A percentile compares a stretch with the other conserved stretches of the same genome.
Conservation (phyloP, 2,888 invertebrate genomes). For the Sinotaia quadrata region DNA sequence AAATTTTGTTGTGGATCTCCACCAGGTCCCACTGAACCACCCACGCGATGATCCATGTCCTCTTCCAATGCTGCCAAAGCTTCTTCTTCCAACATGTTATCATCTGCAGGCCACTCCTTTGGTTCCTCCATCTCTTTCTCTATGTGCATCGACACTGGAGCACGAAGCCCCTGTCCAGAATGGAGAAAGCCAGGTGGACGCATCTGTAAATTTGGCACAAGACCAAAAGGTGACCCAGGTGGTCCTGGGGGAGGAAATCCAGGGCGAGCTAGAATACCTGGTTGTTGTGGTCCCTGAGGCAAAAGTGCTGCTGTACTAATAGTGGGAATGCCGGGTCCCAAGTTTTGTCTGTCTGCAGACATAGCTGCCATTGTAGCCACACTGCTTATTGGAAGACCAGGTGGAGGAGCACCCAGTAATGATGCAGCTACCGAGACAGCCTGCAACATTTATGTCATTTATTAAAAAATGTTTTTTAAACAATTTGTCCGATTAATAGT, state of each 20-base stretch:
- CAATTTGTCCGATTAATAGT: no score
- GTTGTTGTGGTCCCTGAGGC: slow-evolving; percentile 21
- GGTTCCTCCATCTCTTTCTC: slow-evolving; percentile 31
- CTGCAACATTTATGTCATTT: slow-evolving; percentile 14
- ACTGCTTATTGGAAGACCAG: background rate
- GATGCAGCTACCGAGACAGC: slow-evolving; percentile 14
- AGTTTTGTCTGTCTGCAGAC: slow-evolving; percentile 5
- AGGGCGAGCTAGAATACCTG: slow-evolving; percentile 41
- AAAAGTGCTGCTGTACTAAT: slow-evolving; percentile 25
- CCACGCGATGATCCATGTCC: slow-evolving; percentile 29
- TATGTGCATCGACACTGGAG: slow-evolving; percentile 10
- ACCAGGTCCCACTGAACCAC: background rate
- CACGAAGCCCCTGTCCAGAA: slow-evolving; percentile 35
- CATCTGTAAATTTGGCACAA: slow-evolving; percentile 48
- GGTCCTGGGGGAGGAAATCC: slow-evolving; percentile 44
- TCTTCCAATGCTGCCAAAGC: slow-evolving; percentile 32
- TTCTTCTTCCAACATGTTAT: slow-evolving; percentile 27
- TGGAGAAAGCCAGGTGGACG: slow-evolving; percentile 56
- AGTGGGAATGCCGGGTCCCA: slow-evolving; percentile 23
- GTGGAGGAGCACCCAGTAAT: background rate
- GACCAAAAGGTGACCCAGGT: slow-evolving; percentile 32
- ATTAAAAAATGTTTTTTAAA: no score
- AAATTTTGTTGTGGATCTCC: no score
- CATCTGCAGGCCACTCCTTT: slow-evolving; percentile 40
- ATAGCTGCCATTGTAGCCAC: background rate